phyloP scores from a whole-genome alignment of 2,113 vertebrate genomes.

The Odobenus rosmarus region DNA sequence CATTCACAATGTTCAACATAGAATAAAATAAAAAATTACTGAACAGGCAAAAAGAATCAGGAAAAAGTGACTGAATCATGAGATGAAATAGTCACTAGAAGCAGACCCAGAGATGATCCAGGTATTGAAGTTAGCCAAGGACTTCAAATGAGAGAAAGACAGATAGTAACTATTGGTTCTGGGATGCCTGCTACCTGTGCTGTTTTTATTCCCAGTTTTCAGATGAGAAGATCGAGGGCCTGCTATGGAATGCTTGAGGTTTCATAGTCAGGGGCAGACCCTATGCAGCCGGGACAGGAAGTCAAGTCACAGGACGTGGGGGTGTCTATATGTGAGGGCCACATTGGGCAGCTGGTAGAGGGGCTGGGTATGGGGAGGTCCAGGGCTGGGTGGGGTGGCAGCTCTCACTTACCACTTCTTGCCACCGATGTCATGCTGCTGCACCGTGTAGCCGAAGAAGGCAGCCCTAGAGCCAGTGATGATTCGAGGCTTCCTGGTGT shows the following conservation, averaged over 20 bases:
- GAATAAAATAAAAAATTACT: neutral
- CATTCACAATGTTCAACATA: neutral
- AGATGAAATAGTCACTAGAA: neutral
- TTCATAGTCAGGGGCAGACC: neutral
- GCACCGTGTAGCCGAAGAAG: constrained; percentile 97
- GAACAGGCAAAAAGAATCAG: neutral
- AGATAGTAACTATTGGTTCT: neutral
- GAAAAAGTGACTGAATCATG: neutral
- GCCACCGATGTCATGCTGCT: constrained; percentile 93
- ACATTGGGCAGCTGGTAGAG: neutral
- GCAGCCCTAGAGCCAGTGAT: constrained; percentile 92
- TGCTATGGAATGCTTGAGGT: neutral
- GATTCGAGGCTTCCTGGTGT: constrained; percentile 91
- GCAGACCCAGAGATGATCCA: neutral
- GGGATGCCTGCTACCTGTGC: neutral
- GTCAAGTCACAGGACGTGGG: neutral
- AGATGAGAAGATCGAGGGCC: neutral
- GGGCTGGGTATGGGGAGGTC: fast-evolving
- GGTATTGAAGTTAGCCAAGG: neutral
- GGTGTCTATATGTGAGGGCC: neutral
- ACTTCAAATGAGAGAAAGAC: neutral
- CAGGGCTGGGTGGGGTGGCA: neutral
- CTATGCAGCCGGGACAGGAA: neutral
- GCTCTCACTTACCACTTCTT: constrained; percentile 93
- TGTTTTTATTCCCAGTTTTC: neutral